Conservation (phyloP, 2,888 invertebrate genomes). For the Epinotia ramella region DNA sequence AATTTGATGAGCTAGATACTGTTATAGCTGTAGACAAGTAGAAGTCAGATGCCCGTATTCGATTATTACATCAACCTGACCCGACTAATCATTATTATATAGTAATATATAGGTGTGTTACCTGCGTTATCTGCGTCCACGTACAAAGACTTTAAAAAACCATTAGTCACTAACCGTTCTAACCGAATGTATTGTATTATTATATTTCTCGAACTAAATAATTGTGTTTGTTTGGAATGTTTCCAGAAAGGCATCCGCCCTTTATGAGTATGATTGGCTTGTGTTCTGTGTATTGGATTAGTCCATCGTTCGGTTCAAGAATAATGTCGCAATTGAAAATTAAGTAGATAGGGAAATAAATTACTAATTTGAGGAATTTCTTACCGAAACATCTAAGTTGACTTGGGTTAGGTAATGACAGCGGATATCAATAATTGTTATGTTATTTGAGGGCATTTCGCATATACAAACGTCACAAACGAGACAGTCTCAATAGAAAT, state of each 20-base stretch:
- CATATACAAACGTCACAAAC: too few relatives aligned
- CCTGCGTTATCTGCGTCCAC: not conserved
- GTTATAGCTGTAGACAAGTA: too few relatives aligned
- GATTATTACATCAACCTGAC: too few relatives aligned
- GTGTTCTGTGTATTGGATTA: not conserved
- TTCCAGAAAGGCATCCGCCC: not conserved
- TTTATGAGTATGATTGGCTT: not conserved
- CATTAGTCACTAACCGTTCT: not conserved
- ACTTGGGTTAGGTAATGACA: too few relatives aligned
- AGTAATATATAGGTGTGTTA: not conserved
- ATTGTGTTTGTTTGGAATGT: not conserved
- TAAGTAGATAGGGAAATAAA: too few relatives aligned
- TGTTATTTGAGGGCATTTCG: too few relatives aligned
- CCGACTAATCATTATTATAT: not conserved
- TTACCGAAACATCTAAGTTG: too few relatives aligned
- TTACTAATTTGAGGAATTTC: too few relatives aligned
- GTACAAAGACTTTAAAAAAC: not conserved
- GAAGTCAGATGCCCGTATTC: too few relatives aligned
- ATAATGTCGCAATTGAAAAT: not conserved
- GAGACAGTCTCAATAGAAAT: too few relatives aligned
- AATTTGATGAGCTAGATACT: too few relatives aligned
- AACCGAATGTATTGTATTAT: not conserved
- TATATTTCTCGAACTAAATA: not conserved
- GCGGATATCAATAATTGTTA: too few relatives aligned
- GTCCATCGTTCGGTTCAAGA: not conserved